A percentile compares a stretch with the other conserved stretches of the same genome.
Evolutionary conservation across 2,888 invertebrate species (phyloP).

Genomic region (Eulithis prunata): DNA sequence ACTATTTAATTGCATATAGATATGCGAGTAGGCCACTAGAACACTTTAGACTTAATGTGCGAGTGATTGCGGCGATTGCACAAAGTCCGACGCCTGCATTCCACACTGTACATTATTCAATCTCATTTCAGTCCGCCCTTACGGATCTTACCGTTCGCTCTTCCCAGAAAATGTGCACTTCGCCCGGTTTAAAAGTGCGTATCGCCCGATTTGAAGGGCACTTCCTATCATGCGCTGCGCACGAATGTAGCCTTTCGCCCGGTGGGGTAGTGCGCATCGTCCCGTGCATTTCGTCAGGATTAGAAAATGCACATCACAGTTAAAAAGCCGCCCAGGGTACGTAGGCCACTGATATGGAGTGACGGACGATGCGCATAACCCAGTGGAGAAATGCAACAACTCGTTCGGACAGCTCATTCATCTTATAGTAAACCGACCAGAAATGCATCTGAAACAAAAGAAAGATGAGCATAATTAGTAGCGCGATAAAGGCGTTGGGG

Average conservation of each 20-base stretch:
- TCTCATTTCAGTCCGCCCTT: slow-evolving; percentile 34
- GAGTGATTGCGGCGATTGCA: slow-evolving; percentile 30
- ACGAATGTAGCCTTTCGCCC: too few species aligned
- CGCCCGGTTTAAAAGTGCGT: too few species aligned
- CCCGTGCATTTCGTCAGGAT: too few species aligned
- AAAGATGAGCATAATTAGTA: not conserved
- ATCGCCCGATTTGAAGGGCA: too few species aligned
- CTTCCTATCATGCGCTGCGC: too few species aligned
- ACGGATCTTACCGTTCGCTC: not conserved
- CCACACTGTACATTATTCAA: slow-evolving; percentile 24
- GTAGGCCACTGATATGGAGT: not conserved
- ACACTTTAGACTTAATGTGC: slow-evolving; percentile 45
- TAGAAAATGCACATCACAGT: too few species aligned
- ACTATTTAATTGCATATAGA: slow-evolving; percentile 33
- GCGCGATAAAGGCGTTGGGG: too few species aligned
- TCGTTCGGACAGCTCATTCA: slow-evolving; percentile 11
- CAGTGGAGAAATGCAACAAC: slow-evolving; percentile 12
- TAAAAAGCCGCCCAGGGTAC: too few species aligned
- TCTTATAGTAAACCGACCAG: slow-evolving; percentile 17
- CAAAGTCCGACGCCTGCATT: slow-evolving; percentile 30
- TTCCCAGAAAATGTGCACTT: too few species aligned
- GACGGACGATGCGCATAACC: not conserved
- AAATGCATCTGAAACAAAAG: slow-evolving; percentile 30
- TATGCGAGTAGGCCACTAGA: slow-evolving; percentile 61
- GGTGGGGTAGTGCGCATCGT: too few species aligned